Evolutionary conservation across 64 coral and sea anemone genomes (phyloP).

Genomic region (Stylophora pistillata): DNA sequence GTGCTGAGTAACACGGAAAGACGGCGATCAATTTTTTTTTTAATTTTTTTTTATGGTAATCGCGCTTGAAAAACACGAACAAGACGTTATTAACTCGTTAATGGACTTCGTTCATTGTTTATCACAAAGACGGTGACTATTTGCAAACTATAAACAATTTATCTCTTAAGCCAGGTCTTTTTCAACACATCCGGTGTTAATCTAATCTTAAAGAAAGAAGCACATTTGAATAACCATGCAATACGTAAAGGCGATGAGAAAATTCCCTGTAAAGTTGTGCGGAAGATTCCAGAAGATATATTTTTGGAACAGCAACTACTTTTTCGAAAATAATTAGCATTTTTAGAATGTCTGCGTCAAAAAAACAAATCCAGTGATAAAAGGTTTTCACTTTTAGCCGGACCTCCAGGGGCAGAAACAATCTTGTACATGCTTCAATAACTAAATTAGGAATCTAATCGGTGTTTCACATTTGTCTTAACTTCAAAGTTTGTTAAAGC

Average conservation of each 20-base stretch:
- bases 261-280: neutral
- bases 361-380: neutral
- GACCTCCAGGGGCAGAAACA: neutral
- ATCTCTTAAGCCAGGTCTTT: neutral
- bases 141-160: conserved; percentile 4
- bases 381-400: neutral
- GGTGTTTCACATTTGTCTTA: neutral
- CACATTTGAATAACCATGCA: neutral
- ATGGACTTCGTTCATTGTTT: neutral
- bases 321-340: neutral
- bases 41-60: neutral
- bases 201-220: neutral
- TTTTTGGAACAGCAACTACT: neutral
- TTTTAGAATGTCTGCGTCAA: neutral
- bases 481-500: neutral
- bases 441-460: neutral
- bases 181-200: neutral
- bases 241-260: neutral
- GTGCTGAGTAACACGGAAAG: neutral
- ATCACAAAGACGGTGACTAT: neutral
- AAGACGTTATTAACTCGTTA: neutral
- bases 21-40: neutral
- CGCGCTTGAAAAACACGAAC: neutral
- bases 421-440: neutral
- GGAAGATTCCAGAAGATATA: neutral